Evolutionary conservation across 1,140 invertebrate genomes (phyloP).

Genomic region (Drosophila rufa): DNA sequence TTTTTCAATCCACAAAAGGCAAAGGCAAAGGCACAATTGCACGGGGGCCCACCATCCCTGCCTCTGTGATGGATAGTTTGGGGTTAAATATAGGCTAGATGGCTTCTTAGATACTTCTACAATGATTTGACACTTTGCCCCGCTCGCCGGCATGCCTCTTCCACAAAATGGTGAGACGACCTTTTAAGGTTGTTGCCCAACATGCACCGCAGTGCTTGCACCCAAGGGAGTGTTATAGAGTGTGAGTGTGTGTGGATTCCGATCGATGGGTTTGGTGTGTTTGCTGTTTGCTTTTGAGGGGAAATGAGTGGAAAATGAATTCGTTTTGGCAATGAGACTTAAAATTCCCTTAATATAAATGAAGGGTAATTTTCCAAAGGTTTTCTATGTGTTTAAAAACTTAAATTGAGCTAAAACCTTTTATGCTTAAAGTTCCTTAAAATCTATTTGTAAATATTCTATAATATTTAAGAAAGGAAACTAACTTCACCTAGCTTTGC

Average conservation of each 20-base stretch:
- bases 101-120: conserved; percentile 64
- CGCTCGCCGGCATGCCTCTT: conserved; percentile 27
- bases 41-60: conserved; percentile 50
- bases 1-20: conserved; percentile 77
- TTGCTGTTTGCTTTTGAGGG: not conserved
- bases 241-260: conserved; percentile 12
- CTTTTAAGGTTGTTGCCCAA: conserved; percentile 80
- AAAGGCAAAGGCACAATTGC: conserved; percentile 24
- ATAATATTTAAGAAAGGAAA: too few species aligned
- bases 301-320: conserved; percentile 21
- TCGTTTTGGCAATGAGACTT: conserved; percentile 43
- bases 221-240: conserved; percentile 10
- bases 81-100: conserved; percentile 82
- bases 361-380: not conserved
- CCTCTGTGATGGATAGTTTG: conserved; percentile 77
- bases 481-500: too few species aligned
- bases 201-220: conserved; percentile 18
- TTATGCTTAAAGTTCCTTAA: too few species aligned
- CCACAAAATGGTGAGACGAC: conserved; percentile 63
- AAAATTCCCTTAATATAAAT: not conserved
- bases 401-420: too few species aligned
- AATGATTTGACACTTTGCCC: conserved; percentile 78
- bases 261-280: not conserved
- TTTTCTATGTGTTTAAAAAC: not conserved
- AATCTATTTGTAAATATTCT: too few species aligned